phyloP scores from a whole-genome alignment of 1,140 invertebrate species.

The Lycorma delicatula region DNA sequence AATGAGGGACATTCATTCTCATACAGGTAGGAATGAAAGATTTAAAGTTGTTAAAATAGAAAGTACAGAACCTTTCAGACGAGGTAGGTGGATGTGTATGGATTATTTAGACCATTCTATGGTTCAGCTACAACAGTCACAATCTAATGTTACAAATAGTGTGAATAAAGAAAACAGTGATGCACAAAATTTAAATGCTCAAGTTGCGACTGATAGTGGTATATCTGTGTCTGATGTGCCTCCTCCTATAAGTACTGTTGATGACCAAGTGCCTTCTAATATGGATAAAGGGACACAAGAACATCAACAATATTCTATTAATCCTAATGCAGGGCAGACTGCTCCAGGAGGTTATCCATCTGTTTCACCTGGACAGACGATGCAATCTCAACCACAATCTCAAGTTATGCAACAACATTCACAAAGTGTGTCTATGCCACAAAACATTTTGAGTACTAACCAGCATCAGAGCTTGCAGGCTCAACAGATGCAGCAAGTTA shows the following conservation, averaged over 20 bases:
- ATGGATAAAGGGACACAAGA: conserved; percentile 17
- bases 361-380: conserved; percentile 32
- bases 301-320: conserved; percentile 18
- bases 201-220: conserved; percentile 15
- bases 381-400: conserved; percentile 37
- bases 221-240: conserved; percentile 17
- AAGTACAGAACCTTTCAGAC: conserved; percentile 85
- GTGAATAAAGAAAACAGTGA: neutral
- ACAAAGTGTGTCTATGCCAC: conserved; percentile 33
- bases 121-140: conserved; percentile 30
- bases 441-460: conserved; percentile 19
- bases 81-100: conserved; percentile 91
- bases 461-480: conserved; percentile 43
- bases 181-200: conserved; percentile 1
- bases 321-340: conserved; percentile 16
- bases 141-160: conserved; percentile 12
- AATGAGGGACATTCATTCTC: conserved; percentile 60
- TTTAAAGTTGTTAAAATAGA: conserved; percentile 97
- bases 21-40: conserved; percentile 62
- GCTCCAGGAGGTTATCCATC: conserved; percentile 18
- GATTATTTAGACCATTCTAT: conserved; percentile 85
- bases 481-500: conserved; percentile 45
- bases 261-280: conserved; percentile 11
- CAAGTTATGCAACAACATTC: conserved; percentile 35
- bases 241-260: conserved; percentile 1